Evolutionary conservation across 2,888 invertebrate species (phyloP), one percentile per base, ranked within the genome.

Genomic region (Dryobotodes eremita): DNA sequence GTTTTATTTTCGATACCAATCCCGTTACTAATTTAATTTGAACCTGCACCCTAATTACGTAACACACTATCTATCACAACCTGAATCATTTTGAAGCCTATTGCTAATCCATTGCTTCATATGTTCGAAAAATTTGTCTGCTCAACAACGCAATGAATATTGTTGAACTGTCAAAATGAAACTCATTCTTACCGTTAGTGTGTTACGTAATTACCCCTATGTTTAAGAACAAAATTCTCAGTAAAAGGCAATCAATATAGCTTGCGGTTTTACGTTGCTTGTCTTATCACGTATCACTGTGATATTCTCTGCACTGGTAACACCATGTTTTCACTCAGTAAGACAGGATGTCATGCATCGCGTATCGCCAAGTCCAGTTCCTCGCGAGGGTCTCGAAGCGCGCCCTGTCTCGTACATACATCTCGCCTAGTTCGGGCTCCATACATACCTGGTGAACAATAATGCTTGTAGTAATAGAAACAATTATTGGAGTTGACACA

Each of bases 351-450:
- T 98, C 98, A 88, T 98, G 98, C 98, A 98, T 98, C 53, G 98
- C 99, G 95, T 98, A 99, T 89, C 98, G 98, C 98, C 99, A 99
- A 0, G 99, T 99, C 99, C 99, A 99, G 15, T 97, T 97, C 65
- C 98, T 97, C 0, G 99, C 99, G 59, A 99, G 97, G 83, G 98
- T 97, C 90, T 99, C 98, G 94, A 99, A 99, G 77, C 97, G 97
- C 68, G 97, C 94, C 55, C 98, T 97, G 91, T 99, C 98, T 53
- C 97, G 97, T 74, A 97, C 97, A 92, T 99, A 99, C 96, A 99
- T 97, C 82, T 97, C 97, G 0, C 99, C 99, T 53, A 99, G 95
- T 85, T 97, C 97, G 1, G 99, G 98, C 94, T 99, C 99, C 99
- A 99, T 99, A 91, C 99, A 99, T 15, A 99, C 98, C 98, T 98